phyloP scores from a whole-genome alignment of 2,888 invertebrate genomes.

The Caenorhabditis sp. region DNA sequence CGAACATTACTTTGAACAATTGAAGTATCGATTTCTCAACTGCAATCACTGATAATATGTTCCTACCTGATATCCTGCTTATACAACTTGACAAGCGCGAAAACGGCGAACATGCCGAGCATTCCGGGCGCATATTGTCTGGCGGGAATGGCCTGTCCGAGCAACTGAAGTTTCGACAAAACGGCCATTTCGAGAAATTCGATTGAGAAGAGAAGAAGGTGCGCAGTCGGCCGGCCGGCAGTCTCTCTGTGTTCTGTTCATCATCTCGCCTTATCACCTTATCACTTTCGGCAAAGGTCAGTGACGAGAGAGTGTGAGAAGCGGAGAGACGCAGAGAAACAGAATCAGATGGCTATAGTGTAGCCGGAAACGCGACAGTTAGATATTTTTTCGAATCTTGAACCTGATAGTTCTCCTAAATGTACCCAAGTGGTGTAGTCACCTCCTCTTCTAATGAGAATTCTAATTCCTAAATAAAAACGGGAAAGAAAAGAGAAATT shows the following conservation, averaged over 20 bases:
- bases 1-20: no score
- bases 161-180: conserved; percentile 66
- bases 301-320: conserved; percentile 22
- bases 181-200: conserved; percentile 65
- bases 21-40: not conserved
- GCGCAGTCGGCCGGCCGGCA: no score
- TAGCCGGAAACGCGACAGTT: conserved; percentile 25
- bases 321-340: conserved; percentile 26
- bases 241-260: conserved; percentile 54
- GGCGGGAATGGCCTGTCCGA: conserved; percentile 53
- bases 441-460: no score
- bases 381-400: conserved; percentile 30
- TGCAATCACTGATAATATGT: conserved; percentile 2
- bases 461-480: no score
- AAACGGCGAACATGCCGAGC: conserved; percentile 68
- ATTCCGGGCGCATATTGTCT: conserved; percentile 71
- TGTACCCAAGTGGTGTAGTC: not conserved
- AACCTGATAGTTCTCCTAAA: not conserved
- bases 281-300: conserved; percentile 54
- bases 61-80: conserved; percentile 59
- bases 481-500: conserved; percentile 1
- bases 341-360: conserved; percentile 42
- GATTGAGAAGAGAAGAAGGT: no score
- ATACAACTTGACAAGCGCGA: conserved; percentile 67
- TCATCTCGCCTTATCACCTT: conserved; percentile 32